phyloP scores from a whole-genome alignment of 2,888 invertebrate genomes.

The Drosophila algonquin region DNA sequence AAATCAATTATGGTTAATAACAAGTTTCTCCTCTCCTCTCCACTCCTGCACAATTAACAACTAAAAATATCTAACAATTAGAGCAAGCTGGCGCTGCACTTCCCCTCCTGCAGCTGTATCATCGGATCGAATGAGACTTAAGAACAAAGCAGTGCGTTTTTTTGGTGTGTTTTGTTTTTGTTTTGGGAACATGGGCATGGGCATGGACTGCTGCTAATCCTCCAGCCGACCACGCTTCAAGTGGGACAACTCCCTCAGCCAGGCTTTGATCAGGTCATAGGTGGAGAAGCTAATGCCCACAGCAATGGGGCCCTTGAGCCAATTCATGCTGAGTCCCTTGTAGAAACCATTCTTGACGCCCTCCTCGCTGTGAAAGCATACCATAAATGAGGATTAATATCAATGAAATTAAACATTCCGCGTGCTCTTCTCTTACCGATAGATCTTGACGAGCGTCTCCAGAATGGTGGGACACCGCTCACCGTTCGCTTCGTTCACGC shows the following conservation, averaged over 20 bases:
- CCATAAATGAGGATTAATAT: background rate
- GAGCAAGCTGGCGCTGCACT: slow-evolving; percentile 47
- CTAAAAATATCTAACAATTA: slow-evolving; percentile 73
- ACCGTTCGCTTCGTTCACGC: slow-evolving; percentile 83
- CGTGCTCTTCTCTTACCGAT: slow-evolving; percentile 85
- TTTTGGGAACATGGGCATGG: slow-evolving; percentile 5
- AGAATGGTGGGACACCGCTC: slow-evolving; percentile 87
- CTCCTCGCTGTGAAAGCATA: slow-evolving; percentile 88
- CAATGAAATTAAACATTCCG: background rate
- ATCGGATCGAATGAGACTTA: slow-evolving; percentile 36
- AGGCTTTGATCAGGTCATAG: slow-evolving; percentile 91
- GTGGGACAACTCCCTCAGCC: slow-evolving; percentile 85
- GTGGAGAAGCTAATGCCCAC: slow-evolving; percentile 98
- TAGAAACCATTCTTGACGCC: slow-evolving; percentile 95
- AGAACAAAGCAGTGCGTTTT: slow-evolving; percentile 51
- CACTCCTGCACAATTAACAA: slow-evolving; percentile 53
- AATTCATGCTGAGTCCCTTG: slow-evolving; percentile 99
- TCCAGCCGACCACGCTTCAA: slow-evolving; percentile 79
- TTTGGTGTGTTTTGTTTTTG: slow-evolving; percentile 40
- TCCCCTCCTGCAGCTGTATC: slow-evolving; percentile 23
- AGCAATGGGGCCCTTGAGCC: slow-evolving; percentile 96
- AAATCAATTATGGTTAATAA: slow-evolving; percentile 63
- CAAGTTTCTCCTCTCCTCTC: slow-evolving; percentile 52
- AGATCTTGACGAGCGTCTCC: slow-evolving; percentile 88
- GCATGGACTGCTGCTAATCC: slow-evolving; percentile 35